Evolutionary conservation across 1,140 invertebrate species (phyloP).

Genomic region (Octopus bimaculoides): DNA sequence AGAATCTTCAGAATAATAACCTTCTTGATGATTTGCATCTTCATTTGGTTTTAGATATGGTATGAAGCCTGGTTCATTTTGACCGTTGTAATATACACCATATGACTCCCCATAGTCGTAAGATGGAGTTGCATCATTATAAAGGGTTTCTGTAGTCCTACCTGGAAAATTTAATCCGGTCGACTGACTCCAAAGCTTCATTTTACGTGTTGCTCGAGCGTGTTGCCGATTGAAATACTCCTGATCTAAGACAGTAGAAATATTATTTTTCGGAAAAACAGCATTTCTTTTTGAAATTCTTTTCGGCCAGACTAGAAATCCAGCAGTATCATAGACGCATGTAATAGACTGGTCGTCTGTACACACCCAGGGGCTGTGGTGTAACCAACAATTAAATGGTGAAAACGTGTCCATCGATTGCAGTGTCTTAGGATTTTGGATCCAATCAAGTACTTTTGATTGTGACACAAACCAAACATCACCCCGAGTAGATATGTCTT

Average conservation of each 20-base stretch:
- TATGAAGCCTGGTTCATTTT: background rate
- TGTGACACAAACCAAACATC: conserved; percentile 36
- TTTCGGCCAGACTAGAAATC: background rate
- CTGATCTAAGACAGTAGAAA: background rate
- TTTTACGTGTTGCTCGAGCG: background rate
- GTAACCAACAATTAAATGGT: conserved; percentile 23
- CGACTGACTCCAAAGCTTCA: background rate
- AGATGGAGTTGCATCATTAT: background rate
- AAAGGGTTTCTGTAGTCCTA: background rate
- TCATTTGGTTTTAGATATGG: background rate
- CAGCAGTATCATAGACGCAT: background rate
- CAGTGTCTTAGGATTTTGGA: conserved; percentile 56
- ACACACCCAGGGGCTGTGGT: background rate
- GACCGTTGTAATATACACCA: background rate
- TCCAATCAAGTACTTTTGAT: conserved; percentile 34
- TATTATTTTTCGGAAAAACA: background rate
- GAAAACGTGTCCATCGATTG: conserved; percentile 9
- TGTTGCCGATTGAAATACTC: background rate
- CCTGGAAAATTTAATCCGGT: background rate
- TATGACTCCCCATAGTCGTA: background rate
- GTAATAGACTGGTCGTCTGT: background rate
- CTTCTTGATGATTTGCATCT: background rate
- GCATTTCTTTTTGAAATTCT: background rate
- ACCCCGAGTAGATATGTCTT: conserved; percentile 52
- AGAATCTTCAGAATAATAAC: background rate